Percentiles rank a stretch among this genome's conserved stretches.
These are phyloP conservation scores for Acanthopleura granulata DNA, from an alignment of 2,888 invertebrate genomes.

Conservation along the genomic window DNA sequence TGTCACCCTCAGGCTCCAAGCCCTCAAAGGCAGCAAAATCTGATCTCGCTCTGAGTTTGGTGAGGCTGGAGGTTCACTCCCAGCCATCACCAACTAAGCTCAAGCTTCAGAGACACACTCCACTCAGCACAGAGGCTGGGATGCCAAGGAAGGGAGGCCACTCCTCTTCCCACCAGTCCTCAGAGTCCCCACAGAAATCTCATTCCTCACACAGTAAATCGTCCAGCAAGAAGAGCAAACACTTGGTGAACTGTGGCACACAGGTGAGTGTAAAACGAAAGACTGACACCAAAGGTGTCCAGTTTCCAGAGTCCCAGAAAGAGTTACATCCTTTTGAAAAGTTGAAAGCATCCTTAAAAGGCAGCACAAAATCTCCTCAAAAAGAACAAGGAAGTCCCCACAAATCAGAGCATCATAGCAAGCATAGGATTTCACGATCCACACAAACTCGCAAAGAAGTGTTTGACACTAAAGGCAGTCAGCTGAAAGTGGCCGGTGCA, in stretches of 20 bases:
- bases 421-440: slow-evolving; percentile 19
- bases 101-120: slow-evolving; percentile 9
- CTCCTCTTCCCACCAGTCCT: not conserved
- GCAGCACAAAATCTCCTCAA: slow-evolving; percentile 21
- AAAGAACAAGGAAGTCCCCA: slow-evolving; percentile 19
- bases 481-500: slow-evolving; percentile 9
- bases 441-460: slow-evolving; percentile 27
- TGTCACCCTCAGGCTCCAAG: not conserved
- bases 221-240: slow-evolving; percentile 35
- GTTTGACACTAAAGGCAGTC: slow-evolving; percentile 2
- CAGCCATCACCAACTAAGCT: slow-evolving; percentile 16
- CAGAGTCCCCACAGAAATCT: not conserved
- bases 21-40: slow-evolving; percentile 19
- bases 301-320: slow-evolving; percentile 33
- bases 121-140: not conserved
- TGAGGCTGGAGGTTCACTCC: slow-evolving; percentile 10
- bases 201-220: slow-evolving; percentile 26
- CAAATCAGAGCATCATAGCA: slow-evolving; percentile 15
- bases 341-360: slow-evolving; percentile 18
- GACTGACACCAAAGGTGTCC: slow-evolving; percentile 47
- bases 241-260: slow-evolving; percentile 51
- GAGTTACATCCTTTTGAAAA: slow-evolving; percentile 20
- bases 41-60: not conserved
- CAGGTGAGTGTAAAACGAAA: slow-evolving; percentile 51
- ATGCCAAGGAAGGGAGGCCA: not conserved